These are phyloP conservation scores for Coregonus suidteri DNA, from an alignment of 2,797 vertebrate species.

Conservation along the genomic window DNA sequence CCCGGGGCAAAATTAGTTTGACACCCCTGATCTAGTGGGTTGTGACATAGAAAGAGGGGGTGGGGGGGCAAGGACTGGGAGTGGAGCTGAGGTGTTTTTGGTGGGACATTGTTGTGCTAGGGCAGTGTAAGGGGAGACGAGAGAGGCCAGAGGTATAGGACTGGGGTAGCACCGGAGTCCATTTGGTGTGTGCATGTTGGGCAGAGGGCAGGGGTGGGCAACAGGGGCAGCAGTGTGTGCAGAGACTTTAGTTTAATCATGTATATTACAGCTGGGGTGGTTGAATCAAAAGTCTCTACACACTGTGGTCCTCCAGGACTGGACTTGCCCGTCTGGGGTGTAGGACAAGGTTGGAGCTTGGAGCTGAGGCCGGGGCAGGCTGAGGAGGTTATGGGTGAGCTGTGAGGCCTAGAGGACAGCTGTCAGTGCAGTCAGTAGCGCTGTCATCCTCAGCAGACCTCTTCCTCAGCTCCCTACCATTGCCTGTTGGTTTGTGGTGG, in stretches of 20 bases:
- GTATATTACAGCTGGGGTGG: too few relatives aligned
- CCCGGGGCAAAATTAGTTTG: too few relatives aligned
- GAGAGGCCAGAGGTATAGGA: background rate
- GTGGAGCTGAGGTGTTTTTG: slow-evolving; percentile 54
- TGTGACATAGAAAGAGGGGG: slow-evolving; percentile 33
- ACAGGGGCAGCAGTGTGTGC: background rate
- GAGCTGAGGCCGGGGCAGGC: background rate
- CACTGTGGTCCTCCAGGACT: background rate
- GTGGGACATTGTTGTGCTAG: background rate
- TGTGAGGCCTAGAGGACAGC: slow-evolving; percentile 82
- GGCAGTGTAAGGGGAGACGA: background rate
- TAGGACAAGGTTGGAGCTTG: background rate
- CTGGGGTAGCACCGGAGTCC: background rate
- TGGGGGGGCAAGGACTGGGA: background rate
- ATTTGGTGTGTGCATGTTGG: background rate
- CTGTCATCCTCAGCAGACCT: slow-evolving; percentile 78
- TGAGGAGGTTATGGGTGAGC: background rate
- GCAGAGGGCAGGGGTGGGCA: background rate
- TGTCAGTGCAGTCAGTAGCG: slow-evolving; percentile 75
- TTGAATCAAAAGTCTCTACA: background rate
- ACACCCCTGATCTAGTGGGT: slow-evolving; percentile 47
- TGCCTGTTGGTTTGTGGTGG: slow-evolving; percentile 61
- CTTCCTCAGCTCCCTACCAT: slow-evolving; percentile 87
- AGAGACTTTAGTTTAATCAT: too few relatives aligned
- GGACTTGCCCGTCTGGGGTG: background rate